Conservation (phyloP, 2,113 vertebrate genomes). For the Synchiropus splendidus region DNA sequence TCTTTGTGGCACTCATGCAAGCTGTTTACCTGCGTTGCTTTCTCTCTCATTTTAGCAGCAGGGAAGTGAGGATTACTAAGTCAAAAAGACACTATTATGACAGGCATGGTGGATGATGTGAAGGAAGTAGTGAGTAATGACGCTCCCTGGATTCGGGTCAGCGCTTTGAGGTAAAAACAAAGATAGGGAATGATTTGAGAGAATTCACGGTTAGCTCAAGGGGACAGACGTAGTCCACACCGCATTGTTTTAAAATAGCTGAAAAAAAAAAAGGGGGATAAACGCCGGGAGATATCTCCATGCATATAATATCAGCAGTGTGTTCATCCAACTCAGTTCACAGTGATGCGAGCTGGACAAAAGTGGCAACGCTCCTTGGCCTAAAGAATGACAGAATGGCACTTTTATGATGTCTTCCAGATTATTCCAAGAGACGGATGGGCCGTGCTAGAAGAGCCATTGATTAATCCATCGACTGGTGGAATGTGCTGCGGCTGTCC, state of each 20-base stretch:
- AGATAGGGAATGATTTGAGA: slow-evolving; percentile 19
- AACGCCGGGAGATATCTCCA: too few species aligned
- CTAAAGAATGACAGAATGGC: slow-evolving; percentile 48
- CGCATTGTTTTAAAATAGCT: slow-evolving; percentile 18
- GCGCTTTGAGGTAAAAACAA: slow-evolving; percentile 21
- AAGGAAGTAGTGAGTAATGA: slow-evolving; percentile 44
- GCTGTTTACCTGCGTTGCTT: slow-evolving; percentile 33
- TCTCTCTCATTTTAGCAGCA: slow-evolving; percentile 34
- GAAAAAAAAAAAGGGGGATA: slow-evolving; percentile 22
- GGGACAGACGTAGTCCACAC: slow-evolving; percentile 7
- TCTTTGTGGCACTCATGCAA: slow-evolving; percentile 17
- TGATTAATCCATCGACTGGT: slow-evolving; percentile 65
- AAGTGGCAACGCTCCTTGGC: slow-evolving; percentile 29
- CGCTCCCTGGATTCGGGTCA: slow-evolving; percentile 51
- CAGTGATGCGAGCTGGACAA: slow-evolving; percentile 1
- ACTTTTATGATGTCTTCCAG: slow-evolving; percentile 65
- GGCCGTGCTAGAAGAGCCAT: slow-evolving; percentile 50
- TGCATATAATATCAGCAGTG: slow-evolving; percentile 4
- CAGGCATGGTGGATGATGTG: slow-evolving; percentile 38
- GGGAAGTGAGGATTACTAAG: slow-evolving; percentile 19
- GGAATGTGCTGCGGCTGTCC: slow-evolving; percentile 49
- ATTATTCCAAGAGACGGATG: slow-evolving; percentile 62
- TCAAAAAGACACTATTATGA: slow-evolving; percentile 27
- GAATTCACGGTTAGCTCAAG: slow-evolving; percentile 19
- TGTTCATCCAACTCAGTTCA: slow-evolving; percentile 20